Percentiles rank a stretch among this genome's conserved stretches.
phyloP scores from a whole-genome alignment of 1,140 invertebrate genomes.

The Grapholita molesta region DNA sequence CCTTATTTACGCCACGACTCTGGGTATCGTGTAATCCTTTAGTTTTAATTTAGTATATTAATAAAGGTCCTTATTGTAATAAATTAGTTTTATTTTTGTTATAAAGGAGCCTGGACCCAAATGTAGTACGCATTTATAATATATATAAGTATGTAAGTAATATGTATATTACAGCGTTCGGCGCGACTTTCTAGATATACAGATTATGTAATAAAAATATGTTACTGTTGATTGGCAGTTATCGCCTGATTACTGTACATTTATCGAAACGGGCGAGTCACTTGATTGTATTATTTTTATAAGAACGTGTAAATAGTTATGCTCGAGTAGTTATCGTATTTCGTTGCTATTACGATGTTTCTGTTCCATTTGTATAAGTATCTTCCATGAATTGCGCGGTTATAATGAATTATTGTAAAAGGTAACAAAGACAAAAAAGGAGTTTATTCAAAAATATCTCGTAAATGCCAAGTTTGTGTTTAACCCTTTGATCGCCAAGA shows the following conservation, averaged over 20 bases:
- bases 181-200: neutral
- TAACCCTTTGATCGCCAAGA: too few relatives aligned
- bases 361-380: conserved; percentile 19
- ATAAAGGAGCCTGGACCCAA: conserved; percentile 4
- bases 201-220: neutral
- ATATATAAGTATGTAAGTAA: conserved; percentile 16
- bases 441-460: neutral
- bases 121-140: conserved; percentile 16
- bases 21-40: conserved; percentile 6
- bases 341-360: neutral
- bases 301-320: conserved; percentile 6
- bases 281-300: conserved; percentile 3
- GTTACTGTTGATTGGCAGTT: neutral
- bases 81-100: conserved; percentile 20
- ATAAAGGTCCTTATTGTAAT: conserved; percentile 17
- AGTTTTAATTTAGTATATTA: conserved; percentile 16
- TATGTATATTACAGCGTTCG: conserved; percentile 5
- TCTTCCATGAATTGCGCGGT: conserved; percentile 19
- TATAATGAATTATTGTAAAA: neutral
- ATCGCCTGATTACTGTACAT: neutral
- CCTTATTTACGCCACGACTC: neutral
- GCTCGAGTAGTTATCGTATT: neutral
- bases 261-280: neutral
- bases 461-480: neutral
- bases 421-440: neutral